Conservation (phyloP, 2,888 invertebrate genomes). For the Spialia ferax region DNA sequence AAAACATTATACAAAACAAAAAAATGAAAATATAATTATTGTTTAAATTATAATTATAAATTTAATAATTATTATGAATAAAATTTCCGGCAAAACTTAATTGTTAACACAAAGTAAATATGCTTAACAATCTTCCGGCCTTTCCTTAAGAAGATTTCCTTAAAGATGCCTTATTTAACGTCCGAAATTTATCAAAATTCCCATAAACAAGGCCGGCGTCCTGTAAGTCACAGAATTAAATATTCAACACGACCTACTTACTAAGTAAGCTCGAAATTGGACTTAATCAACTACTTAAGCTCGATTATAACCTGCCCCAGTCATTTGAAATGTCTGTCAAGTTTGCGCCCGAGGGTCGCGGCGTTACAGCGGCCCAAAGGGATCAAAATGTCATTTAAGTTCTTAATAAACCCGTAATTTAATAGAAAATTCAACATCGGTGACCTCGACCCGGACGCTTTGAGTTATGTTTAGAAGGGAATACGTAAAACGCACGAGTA, state of each 20-base stretch:
- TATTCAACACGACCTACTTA: constrained; percentile 36
- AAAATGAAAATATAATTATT: no score
- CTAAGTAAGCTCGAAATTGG: constrained; percentile 27
- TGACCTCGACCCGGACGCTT: neutral
- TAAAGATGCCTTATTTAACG: neutral
- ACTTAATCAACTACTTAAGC: constrained; percentile 37
- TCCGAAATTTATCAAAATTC: neutral
- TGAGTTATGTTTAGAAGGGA: neutral
- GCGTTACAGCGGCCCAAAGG: constrained; percentile 16
- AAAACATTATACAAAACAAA: no score
- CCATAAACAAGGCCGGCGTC: neutral
- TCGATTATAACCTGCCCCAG: constrained; percentile 22
- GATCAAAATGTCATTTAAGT: constrained; percentile 31
- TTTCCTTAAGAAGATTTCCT: neutral
- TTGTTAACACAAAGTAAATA: neutral
- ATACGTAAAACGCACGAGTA: no score
- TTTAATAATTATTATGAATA: no score
- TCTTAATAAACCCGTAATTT: constrained; percentile 16
- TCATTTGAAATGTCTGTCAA: constrained; percentile 37
- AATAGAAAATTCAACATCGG: constrained; percentile 20
- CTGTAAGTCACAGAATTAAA: constrained; percentile 33
- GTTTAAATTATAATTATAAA: no score
- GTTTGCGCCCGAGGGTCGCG: constrained; percentile 22
- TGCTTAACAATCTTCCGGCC: neutral
- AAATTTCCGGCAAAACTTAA: no score